A percentile compares a stretch with the other conserved stretches of the same genome.
phyloP scores from a whole-genome alignment of 2,888 invertebrate species.

The Drosophila meridiana region DNA sequence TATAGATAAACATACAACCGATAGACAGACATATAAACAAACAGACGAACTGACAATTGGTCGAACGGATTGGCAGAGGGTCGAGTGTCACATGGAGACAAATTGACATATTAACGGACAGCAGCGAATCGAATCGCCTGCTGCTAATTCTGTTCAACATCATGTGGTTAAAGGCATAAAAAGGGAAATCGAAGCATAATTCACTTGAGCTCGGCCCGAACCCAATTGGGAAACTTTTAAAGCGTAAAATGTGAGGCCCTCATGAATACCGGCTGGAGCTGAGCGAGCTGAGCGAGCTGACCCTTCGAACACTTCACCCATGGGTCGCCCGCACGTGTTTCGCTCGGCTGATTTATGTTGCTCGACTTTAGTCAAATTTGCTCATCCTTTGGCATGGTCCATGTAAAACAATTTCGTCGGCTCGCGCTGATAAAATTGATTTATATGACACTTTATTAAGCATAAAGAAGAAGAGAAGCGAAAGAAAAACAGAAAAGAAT shows the following conservation, averaged over 20 bases:
- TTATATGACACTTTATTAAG: constrained; percentile 54
- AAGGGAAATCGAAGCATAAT: not conserved
- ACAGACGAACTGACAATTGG: not conserved
- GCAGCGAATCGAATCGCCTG: not conserved
- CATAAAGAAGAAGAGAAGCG: not conserved
- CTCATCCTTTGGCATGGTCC: constrained; percentile 21
- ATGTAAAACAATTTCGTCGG: constrained; percentile 33
- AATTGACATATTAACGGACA: not conserved
- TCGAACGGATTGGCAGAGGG: no score
- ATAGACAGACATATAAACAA: not conserved
- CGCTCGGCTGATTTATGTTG: constrained; percentile 66
- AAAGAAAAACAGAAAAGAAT: not conserved
- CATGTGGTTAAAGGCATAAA: not conserved
- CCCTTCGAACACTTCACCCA: constrained; percentile 8
- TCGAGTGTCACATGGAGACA: not conserved
- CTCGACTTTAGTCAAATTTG: constrained; percentile 44
- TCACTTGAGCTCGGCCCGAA: not conserved
- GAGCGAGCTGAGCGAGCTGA: constrained; percentile 47
- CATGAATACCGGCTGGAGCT: constrained; percentile 26
- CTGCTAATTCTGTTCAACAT: not conserved
- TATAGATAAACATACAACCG: not conserved
- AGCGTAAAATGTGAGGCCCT: constrained; percentile 15
- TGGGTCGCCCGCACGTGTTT: constrained; percentile 56
- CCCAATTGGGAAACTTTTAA: constrained; percentile 21
- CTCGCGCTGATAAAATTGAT: constrained; percentile 62